phyloP scores from a whole-genome alignment of 2,888 invertebrate genomes.

The Megaustenia siamemsis region DNA sequence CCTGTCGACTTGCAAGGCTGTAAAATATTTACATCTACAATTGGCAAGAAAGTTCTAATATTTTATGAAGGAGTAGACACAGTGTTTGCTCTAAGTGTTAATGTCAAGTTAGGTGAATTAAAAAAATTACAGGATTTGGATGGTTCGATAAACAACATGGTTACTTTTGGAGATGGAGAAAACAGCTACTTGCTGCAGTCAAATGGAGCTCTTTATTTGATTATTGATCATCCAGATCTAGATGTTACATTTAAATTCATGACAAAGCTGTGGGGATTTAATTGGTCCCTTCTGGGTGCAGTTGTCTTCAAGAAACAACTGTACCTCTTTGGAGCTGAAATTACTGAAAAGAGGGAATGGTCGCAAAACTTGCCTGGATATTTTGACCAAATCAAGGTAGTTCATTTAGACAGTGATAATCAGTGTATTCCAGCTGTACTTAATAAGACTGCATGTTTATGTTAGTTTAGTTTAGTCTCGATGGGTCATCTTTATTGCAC shows the following conservation, averaged over 20 bases:
- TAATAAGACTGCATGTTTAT: too few species aligned
- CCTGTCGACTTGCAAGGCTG: too few species aligned
- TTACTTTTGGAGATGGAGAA: conserved; percentile 3
- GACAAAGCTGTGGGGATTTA: conserved; percentile 40
- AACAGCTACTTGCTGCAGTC: not conserved
- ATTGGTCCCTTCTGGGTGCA: conserved; percentile 25
- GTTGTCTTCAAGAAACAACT: conserved; percentile 1
- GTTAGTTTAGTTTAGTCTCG: too few species aligned
- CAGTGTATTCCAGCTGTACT: conserved; percentile 18
- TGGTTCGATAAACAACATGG: not conserved
- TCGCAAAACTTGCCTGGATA: conserved; percentile 28
- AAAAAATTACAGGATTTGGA: not conserved
- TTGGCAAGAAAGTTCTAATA: conserved; percentile 4
- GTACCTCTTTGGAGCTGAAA: conserved; percentile 7
- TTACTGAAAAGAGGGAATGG: not conserved
- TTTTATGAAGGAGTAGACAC: not conserved
- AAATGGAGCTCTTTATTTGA: conserved; percentile 12
- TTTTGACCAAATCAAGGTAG: conserved; percentile 21
- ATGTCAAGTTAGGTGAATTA: not conserved
- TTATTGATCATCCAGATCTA: not conserved
- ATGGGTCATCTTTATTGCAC: too few species aligned
- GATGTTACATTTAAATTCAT: conserved; percentile 12
- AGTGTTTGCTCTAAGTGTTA: not conserved
- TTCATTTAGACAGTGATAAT: not conserved
- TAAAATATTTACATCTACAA: not conserved